Base-by-base conservation (phyloP, 2,888 invertebrate species). In the Catocala nupta region DNA sequence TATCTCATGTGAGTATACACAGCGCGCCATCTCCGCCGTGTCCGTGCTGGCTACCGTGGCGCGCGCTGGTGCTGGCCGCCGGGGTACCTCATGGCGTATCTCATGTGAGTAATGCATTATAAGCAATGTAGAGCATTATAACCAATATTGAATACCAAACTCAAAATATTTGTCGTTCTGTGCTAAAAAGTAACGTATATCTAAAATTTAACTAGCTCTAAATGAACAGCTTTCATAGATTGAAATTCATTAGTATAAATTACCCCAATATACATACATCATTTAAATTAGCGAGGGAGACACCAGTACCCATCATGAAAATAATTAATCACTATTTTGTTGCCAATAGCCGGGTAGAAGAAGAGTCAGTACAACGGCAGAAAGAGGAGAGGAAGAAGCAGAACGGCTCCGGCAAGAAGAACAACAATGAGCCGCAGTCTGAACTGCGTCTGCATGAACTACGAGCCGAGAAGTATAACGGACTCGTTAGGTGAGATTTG, bases 391-490 rank as follows among this genome's bases (percentile, higher is more conserved):
- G 88, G 89, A 95, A 85, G 90, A 92, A 87, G 81, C 95, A 81
- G 88, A 95, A 88, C 85, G 95, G 82, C 87, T 90, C 79, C 84
- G 90, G 77, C 87, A 95, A 85, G 90, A 95, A 80, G 84, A 94
- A 84, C 86, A 89, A 83, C 88, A 95, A 89, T 71, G 92, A 92
- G 9, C 83, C 88, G 7, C 89, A 89, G 55, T 96, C 97, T 0
- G 97, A 98, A 86, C 92, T 98, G 69, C 95, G 96, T 70, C 94
- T 99, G 56, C 99, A 99, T 86, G 99, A 99, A 87, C 93, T 99
- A 59, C 95, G 99, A 51, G 97, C 98, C 1, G 99, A 99, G 92
- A 99, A 99, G 64, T 99, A 99, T 87, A 98, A 99, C 85, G 99
- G 98, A 59, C 95, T 99, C 75, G 97, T 99, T 54, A 96, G 94